Evolutionary conservation across 2,797 vertebrate species (phyloP).

Genomic region (Pseudomugil tenellus): DNA sequence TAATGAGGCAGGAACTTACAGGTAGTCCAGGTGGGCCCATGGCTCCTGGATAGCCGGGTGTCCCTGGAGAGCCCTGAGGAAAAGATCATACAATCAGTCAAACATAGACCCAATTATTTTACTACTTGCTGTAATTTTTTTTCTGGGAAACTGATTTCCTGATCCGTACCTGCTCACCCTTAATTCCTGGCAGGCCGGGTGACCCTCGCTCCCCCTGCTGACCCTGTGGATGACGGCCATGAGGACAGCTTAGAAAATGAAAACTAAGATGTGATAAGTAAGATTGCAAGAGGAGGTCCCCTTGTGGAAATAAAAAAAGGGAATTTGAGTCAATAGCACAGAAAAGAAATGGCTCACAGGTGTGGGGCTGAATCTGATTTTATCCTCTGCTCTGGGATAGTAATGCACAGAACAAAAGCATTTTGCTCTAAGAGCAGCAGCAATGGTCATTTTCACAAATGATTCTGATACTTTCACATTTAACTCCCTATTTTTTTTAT

Average conservation of each 20-base stretch:
- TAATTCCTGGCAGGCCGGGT: conserved; percentile 84
- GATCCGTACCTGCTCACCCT: conserved; percentile 90
- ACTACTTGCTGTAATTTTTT: conserved; percentile 19
- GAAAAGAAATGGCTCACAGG: conserved; percentile 36
- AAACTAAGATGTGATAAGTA: conserved; percentile 23
- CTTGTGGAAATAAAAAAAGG: conserved; percentile 38
- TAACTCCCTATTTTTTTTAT: background rate
- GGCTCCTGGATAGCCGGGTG: conserved; percentile 89
- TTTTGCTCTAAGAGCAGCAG: background rate
- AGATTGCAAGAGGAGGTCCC: conserved; percentile 8
- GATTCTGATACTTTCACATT: background rate
- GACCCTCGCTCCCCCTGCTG: conserved; percentile 90
- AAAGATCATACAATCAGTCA: conserved; percentile 56
- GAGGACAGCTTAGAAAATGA: conserved; percentile 48
- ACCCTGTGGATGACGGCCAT: conserved; percentile 82
- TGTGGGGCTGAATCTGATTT: conserved; percentile 23
- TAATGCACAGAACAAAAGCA: too few species aligned
- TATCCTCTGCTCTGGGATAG: conserved; percentile 26
- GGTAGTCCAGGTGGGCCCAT: conserved; percentile 91
- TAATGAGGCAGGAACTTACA: conserved; percentile 80
- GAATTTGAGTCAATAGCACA: conserved; percentile 50
- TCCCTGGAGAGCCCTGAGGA: conserved; percentile 89
- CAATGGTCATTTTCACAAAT: background rate
- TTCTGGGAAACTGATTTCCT: conserved; percentile 27
- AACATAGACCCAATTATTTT: conserved; percentile 40